phyloP scores from a whole-genome alignment of 2,113 vertebrate genomes.

The Gnathonemus echidnorhynchus region DNA sequence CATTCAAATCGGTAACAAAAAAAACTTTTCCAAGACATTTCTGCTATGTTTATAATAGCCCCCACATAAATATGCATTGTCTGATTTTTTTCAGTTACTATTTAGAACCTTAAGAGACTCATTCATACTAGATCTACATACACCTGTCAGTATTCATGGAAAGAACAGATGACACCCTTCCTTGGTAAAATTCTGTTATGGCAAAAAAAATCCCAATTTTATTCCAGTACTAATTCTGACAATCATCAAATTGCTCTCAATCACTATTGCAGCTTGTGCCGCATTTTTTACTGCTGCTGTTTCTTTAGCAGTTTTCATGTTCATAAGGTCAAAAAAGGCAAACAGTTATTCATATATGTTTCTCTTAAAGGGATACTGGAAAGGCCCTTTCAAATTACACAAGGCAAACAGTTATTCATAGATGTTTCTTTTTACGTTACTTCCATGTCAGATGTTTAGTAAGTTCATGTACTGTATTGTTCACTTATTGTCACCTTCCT shows the following conservation, averaged over 20 bases:
- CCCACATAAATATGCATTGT: neutral
- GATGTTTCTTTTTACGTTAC: neutral
- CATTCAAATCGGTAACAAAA: slow-evolving; percentile 9
- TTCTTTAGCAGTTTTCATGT: neutral
- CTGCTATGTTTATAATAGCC: neutral
- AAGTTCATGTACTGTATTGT: neutral
- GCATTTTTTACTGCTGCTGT: neutral
- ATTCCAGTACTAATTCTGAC: neutral
- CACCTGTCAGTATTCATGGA: neutral
- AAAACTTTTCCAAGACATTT: neutral
- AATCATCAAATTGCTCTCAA: neutral
- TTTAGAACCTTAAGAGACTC: neutral
- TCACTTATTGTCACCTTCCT: neutral
- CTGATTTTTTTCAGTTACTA: neutral
- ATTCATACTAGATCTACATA: neutral
- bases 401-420: neutral
- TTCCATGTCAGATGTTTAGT: neutral
- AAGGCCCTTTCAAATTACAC: neutral
- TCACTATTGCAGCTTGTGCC: neutral
- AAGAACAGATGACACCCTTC: neutral
- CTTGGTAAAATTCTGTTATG: neutral
- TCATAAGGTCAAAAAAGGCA: neutral
- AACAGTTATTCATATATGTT: no score
- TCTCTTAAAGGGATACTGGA: neutral
- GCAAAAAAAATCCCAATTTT: neutral